Evolutionary conservation across 2,888 invertebrate species (phyloP).

Genomic region (Ptilodon capucinus): DNA sequence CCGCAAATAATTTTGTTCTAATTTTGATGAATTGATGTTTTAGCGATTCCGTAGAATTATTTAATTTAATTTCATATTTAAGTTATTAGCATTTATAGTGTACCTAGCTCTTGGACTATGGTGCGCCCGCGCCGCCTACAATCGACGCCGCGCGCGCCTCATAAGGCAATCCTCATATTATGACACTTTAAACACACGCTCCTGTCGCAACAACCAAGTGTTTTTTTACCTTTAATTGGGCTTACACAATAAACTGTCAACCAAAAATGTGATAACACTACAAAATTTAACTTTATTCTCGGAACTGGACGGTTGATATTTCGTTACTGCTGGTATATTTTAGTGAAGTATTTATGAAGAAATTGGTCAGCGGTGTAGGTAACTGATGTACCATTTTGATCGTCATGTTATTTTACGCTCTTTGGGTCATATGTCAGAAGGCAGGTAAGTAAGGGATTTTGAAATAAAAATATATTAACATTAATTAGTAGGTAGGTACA

Average conservation of each 20-base stretch:
- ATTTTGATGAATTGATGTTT: too few relatives aligned
- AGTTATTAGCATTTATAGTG: too few relatives aligned
- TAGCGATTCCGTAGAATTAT: too few relatives aligned
- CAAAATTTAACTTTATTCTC: background rate
- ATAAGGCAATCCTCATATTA: constrained; percentile 9
- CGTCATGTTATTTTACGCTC: background rate
- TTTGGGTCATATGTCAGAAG: background rate
- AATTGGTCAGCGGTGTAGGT: background rate
- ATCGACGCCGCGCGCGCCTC: constrained; percentile 3
- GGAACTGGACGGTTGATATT: background rate
- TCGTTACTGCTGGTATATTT: background rate
- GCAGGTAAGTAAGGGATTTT: background rate
- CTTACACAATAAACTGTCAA: constrained; percentile 17
- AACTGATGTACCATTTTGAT: background rate
- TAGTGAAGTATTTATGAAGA: background rate
- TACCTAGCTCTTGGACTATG: background rate
- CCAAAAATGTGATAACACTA: constrained; percentile 5
- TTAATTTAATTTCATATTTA: too few relatives aligned
- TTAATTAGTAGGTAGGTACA: too few relatives aligned
- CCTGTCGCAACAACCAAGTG: constrained; percentile 1
- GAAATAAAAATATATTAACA: too few relatives aligned
- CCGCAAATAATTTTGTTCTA: too few relatives aligned
- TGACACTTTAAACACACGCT: constrained; percentile 11
- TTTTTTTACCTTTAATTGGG: constrained; percentile 24
- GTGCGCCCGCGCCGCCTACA: background rate